Conservation (phyloP, 2,888 invertebrate species). For the Unio delphinus region DNA sequence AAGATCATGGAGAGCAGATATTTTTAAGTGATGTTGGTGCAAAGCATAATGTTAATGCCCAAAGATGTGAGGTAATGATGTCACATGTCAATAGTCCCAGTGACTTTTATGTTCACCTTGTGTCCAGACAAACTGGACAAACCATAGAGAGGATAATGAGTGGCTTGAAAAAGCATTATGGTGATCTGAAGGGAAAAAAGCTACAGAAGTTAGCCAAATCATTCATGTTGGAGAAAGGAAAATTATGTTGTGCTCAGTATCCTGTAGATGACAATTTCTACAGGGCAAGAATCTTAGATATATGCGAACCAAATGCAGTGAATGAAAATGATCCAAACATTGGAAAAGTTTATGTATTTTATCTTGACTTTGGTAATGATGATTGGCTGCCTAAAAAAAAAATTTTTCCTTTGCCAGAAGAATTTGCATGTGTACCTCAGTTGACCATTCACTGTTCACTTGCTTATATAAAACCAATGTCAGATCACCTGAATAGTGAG, state of each 20-base stretch:
- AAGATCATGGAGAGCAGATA: not conserved
- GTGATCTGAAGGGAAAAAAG: slow-evolving; percentile 30
- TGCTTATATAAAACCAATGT: slow-evolving; percentile 72
- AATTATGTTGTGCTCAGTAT: slow-evolving; percentile 88
- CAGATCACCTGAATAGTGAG: not conserved
- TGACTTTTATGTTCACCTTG: slow-evolving; percentile 58
- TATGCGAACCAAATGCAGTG: too few relatives aligned
- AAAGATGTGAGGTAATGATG: slow-evolving; percentile 49
- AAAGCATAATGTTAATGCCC: slow-evolving; percentile 22
- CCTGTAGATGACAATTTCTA: slow-evolving; percentile 85
- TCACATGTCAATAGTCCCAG: slow-evolving; percentile 56
- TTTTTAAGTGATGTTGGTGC: not conserved
- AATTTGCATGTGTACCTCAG: slow-evolving; percentile 80
- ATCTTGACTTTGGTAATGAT: slow-evolving; percentile 90
- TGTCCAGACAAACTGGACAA: slow-evolving; percentile 38
- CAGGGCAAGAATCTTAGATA: slow-evolving; percentile 70
- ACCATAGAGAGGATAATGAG: slow-evolving; percentile 47
- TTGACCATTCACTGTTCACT: slow-evolving; percentile 90
- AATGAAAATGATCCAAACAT: slow-evolving; percentile 6
- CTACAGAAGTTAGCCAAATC: slow-evolving; percentile 37
- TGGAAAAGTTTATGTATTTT: slow-evolving; percentile 76
- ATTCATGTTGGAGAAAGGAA: slow-evolving; percentile 73
- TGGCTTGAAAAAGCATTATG: slow-evolving; percentile 41
- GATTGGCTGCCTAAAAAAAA: slow-evolving; percentile 79
- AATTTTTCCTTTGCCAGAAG: slow-evolving; percentile 81